Evolutionary conservation across 2,888 invertebrate species (phyloP).

Genomic region (Neocrepidodera transversa): DNA sequence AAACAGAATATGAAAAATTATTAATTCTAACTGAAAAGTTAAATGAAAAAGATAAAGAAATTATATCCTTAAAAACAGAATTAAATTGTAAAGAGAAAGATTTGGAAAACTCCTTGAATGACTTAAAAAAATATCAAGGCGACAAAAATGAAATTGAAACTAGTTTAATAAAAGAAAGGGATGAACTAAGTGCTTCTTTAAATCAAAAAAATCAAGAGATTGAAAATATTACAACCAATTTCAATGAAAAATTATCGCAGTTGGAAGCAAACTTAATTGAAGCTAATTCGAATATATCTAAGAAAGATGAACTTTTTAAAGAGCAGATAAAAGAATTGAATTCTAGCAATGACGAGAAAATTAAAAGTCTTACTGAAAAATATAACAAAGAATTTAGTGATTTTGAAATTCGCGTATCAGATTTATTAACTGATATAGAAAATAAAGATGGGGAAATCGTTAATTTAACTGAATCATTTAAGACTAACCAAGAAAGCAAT

Average conservation of each 20-base stretch:
- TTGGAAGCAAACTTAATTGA: constrained; percentile 52
- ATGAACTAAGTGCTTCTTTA: constrained; percentile 51
- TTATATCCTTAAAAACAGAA: constrained; percentile 53
- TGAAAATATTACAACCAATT: constrained; percentile 53
- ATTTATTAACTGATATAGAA: constrained; percentile 38
- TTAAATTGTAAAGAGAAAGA: constrained; percentile 52
- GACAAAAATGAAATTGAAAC: constrained; percentile 51
- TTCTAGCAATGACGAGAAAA: constrained; percentile 35
- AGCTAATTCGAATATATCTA: constrained; percentile 55
- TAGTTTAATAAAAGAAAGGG: constrained; percentile 53
- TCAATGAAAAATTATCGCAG: constrained; percentile 41
- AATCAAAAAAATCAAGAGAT: constrained; percentile 53
- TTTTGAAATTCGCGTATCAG: constrained; percentile 34
- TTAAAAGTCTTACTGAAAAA: constrained; percentile 28
- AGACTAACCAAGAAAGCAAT: constrained; percentile 29
- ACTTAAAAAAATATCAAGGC: constrained; percentile 53
- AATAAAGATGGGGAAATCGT: constrained; percentile 42
- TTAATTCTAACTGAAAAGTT: constrained; percentile 26
- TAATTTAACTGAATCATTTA: constrained; percentile 38
- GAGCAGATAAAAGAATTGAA: not conserved
- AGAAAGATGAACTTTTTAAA: constrained; percentile 37
- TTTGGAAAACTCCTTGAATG: constrained; percentile 42
- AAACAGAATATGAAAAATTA: constrained; percentile 41
- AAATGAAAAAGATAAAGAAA: constrained; percentile 49
- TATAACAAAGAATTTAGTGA: constrained; percentile 33